Conservation (phyloP, 2,888 invertebrate species). For the Epinotia bilunana region DNA sequence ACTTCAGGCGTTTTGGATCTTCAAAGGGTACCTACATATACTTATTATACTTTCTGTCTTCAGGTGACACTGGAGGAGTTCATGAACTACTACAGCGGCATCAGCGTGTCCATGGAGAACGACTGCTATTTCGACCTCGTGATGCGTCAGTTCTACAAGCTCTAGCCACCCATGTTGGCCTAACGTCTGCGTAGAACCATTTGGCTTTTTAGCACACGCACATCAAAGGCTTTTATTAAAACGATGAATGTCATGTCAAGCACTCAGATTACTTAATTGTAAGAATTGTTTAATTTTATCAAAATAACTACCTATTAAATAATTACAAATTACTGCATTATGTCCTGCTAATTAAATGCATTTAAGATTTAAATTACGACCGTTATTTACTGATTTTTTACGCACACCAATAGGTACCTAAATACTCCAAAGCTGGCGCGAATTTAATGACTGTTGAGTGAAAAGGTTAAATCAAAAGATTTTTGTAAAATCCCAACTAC, state of each 20-base stretch:
- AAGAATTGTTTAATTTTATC: slow-evolving; percentile 22
- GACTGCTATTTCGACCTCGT: slow-evolving; percentile 98
- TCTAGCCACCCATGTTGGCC: slow-evolving; percentile 81
- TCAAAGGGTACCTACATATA: no score
- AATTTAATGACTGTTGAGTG: no score
- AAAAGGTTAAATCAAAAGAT: no score
- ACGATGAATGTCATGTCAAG: slow-evolving; percentile 25
- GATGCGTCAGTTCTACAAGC: slow-evolving; percentile 96
- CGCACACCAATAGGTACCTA: no score
- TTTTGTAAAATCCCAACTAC: no score
- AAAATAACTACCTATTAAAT: slow-evolving; percentile 44
- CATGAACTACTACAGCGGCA: slow-evolving; percentile 95
- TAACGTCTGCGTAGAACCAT: neutral
- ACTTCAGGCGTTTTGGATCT: no score
- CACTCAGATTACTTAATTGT: slow-evolving; percentile 30
- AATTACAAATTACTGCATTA: slow-evolving; percentile 47
- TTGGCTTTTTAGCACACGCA: neutral
- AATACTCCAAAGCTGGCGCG: no score
- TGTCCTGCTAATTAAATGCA: slow-evolving; percentile 48
- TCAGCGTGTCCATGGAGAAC: slow-evolving; percentile 97
- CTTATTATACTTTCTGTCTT: slow-evolving; percentile 52
- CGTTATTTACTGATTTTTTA: neutral
- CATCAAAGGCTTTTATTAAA: slow-evolving; percentile 8
- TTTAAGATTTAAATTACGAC: neutral
- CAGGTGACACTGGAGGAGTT: slow-evolving; percentile 98